These are phyloP conservation scores for Scaptomyza parva DNA, from an alignment of 2,888 invertebrate species.

Conservation along the genomic window DNA sequence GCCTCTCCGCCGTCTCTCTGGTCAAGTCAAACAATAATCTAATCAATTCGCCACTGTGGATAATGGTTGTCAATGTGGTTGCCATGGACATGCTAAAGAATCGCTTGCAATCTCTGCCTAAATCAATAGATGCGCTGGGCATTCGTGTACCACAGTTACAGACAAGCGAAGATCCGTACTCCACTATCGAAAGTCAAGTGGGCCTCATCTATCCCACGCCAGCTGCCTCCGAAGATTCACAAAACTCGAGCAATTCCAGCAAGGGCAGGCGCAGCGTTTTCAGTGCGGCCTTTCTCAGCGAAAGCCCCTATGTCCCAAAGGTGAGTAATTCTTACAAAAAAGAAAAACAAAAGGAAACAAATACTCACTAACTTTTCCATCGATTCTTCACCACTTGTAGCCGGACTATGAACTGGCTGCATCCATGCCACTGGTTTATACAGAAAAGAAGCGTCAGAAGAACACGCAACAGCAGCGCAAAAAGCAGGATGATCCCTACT, in stretches of 20 bases:
- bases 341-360: not conserved
- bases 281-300: slow-evolving; percentile 79
- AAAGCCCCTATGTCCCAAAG: slow-evolving; percentile 84
- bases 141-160: slow-evolving; percentile 75
- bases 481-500: slow-evolving; percentile 89
- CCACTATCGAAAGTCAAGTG: slow-evolving; percentile 84
- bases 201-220: slow-evolving; percentile 83
- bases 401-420: slow-evolving; percentile 82
- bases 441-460: slow-evolving; percentile 73
- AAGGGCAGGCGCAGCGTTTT: slow-evolving; percentile 81
- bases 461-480: slow-evolving; percentile 77
- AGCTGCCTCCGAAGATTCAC: slow-evolving; percentile 81
- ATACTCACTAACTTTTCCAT: not conserved
- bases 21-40: slow-evolving; percentile 89
- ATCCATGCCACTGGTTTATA: slow-evolving; percentile 62
- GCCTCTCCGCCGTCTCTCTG: slow-evolving; percentile 89
- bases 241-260: slow-evolving; percentile 76
- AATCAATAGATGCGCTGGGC: slow-evolving; percentile 80
- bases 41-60: slow-evolving; percentile 91
- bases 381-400: slow-evolving; percentile 45
- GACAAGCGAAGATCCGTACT: slow-evolving; percentile 84
- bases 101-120: slow-evolving; percentile 87
- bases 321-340: slow-evolving; percentile 53
- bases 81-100: slow-evolving; percentile 92
- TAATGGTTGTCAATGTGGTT: slow-evolving; percentile 91